Evolutionary conservation across 2,888 invertebrate genomes (phyloP), one percentile per base, ranked within the genome.

Genomic region (Noctua janthina): DNA sequence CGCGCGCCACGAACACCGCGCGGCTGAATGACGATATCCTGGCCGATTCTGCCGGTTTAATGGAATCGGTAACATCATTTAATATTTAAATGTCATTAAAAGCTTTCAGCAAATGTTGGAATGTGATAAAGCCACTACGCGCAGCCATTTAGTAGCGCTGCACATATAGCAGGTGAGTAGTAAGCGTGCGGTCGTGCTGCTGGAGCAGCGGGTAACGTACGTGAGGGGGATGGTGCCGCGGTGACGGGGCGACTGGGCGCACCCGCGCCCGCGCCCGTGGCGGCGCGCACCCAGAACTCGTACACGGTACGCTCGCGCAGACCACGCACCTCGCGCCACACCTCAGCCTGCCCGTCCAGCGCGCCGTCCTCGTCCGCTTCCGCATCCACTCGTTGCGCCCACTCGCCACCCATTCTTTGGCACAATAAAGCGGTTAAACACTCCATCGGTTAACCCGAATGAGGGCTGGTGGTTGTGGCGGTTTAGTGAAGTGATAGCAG

Each of bases 241-340:
- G 97, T 96, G 73, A 97, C 97, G 71, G 97, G 97, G 11, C 97
- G 95, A 75, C 98, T 97, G 67, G 97, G 94, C 78, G 97, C 97
- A 0, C 98, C 98, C 92, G 98, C 98, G 46, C 98, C 94, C 72
- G 93, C 92, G 85, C 98, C 98, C 23, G 98, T 90, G 64, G 91
- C 90, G 88, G 98, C 98, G 67, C 98, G 98, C 79, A 98, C 98
- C 98, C 98, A 98, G 95, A 99, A 98, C 95, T 98, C 98, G 94
- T 99, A 98, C 86, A 98, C 97, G 89, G 98, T 98, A 92, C 97
- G 97, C 91, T 98, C 98, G 81, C 97, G 97, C 90, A 98, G 96
- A 79, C 98, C 97, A 76, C 98, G 97, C 86, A 98, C 97, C 93
- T 98, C 98, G 88, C 97, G 97, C 89, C 97, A 97, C 89, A 97